Conservation (phyloP, 53 echinoderm and acorn worm genomes). For the Temnopleurus reevesii region DNA sequence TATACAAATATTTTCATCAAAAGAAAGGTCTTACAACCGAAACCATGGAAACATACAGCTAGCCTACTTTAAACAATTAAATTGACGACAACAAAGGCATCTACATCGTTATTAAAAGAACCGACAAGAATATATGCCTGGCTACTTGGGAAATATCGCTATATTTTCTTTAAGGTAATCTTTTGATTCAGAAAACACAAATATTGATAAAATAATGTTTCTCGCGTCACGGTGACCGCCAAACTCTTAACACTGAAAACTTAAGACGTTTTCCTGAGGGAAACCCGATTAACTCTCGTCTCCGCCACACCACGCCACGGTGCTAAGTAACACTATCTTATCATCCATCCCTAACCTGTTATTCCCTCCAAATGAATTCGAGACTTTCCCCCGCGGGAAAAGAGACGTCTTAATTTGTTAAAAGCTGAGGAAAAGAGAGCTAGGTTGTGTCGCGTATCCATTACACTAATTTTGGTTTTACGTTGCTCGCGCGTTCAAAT, state of each 20-base stretch:
- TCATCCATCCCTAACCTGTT: background rate
- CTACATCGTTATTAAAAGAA: too few species aligned
- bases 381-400: slow-evolving; percentile 1
- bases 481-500: background rate
- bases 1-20: too few species aligned
- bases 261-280: background rate
- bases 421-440: slow-evolving; percentile 13
- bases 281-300: background rate
- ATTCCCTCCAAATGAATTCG: background rate
- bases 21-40: too few species aligned
- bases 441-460: slow-evolving; percentile 18
- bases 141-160: too few species aligned
- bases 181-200: background rate
- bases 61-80: too few species aligned
- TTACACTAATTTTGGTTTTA: slow-evolving; percentile 35
- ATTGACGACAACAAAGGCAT: too few species aligned
- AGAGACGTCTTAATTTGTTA: slow-evolving; percentile 22
- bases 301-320: background rate
- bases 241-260: background rate
- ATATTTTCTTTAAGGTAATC: too few species aligned
- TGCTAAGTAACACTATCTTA: background rate
- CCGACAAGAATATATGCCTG: too few species aligned
- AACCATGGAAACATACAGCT: too few species aligned
- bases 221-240: background rate
- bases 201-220: background rate